Conservation (phyloP, 2,888 invertebrate genomes). For the Schrankia costaestrigalis region DNA sequence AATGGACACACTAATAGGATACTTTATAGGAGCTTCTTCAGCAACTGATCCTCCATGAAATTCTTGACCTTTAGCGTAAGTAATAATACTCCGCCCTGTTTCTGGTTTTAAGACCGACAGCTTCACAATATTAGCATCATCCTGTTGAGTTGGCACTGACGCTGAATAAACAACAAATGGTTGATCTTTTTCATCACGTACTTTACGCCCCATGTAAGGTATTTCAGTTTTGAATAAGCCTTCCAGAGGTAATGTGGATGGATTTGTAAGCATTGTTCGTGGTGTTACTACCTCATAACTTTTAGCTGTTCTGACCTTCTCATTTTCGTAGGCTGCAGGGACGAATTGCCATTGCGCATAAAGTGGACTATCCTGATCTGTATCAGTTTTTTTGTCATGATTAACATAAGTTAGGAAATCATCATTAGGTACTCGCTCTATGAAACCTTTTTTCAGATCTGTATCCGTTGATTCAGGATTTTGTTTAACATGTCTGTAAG, state of each 20-base stretch:
- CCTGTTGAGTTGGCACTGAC: constrained; percentile 51
- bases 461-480: constrained; percentile 29
- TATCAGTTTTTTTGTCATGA: constrained; percentile 57
- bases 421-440: constrained; percentile 54
- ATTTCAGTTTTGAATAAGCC: constrained; percentile 82
- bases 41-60: constrained; percentile 51
- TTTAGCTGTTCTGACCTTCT: constrained; percentile 50
- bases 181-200: constrained; percentile 46
- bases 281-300: constrained; percentile 66
- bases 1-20: constrained; percentile 53
- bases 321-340: constrained; percentile 74
- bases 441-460: constrained; percentile 33
- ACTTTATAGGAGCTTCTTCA: constrained; percentile 45
- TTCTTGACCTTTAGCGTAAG: constrained; percentile 67
- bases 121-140: constrained; percentile 57
- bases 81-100: constrained; percentile 55
- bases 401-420: constrained; percentile 66
- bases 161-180: constrained; percentile 75
- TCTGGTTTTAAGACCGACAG: constrained; percentile 57
- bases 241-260: constrained; percentile 85
- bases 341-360: constrained; percentile 67
- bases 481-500: constrained; percentile 64
- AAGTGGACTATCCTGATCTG: constrained; percentile 40
- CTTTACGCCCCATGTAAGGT: constrained; percentile 53
- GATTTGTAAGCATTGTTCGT: constrained; percentile 68